phyloP scores from a whole-genome alignment of 2,113 vertebrate genomes.

The Gavia stellata region DNA sequence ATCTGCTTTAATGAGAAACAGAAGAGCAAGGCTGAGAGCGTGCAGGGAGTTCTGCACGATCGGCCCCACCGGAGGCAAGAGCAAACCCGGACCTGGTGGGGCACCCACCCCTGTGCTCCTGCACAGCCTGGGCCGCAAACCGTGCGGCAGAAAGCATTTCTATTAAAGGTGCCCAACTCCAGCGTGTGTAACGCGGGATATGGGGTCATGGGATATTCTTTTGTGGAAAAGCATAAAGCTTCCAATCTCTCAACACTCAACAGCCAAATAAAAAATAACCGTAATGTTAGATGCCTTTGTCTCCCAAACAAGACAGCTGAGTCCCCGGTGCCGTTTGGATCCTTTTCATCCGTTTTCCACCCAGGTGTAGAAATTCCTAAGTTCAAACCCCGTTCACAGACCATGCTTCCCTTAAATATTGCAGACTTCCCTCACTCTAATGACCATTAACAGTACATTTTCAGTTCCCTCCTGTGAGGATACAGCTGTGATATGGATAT shows the following conservation, averaged over 20 bases:
- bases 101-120: not conserved
- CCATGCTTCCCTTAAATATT: not conserved
- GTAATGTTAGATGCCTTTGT: fast-evolving
- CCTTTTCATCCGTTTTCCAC: not conserved
- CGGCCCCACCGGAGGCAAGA: fast-evolving
- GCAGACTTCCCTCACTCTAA: not conserved
- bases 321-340: not conserved
- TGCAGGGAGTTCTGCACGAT: not conserved
- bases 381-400: not conserved
- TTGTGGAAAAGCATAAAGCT: not conserved
- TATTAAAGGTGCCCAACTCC: not conserved
- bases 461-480: not conserved
- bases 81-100: fast-evolving
- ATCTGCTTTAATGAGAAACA: not conserved
- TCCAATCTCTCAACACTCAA: not conserved
- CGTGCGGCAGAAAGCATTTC: not conserved
- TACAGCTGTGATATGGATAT: not conserved
- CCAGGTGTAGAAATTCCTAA: not conserved
- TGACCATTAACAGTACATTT: not conserved
- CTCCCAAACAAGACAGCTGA: not conserved
- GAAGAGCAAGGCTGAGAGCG: not conserved
- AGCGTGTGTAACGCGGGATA: fast-evolving
- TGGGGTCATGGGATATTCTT: not conserved
- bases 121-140: not conserved
- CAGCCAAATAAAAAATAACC: not conserved